Percentiles rank a stretch among this genome's conserved stretches.
phyloP scores from a whole-genome alignment of 2,113 vertebrate genomes.

The Cynopterus brachyotis region DNA sequence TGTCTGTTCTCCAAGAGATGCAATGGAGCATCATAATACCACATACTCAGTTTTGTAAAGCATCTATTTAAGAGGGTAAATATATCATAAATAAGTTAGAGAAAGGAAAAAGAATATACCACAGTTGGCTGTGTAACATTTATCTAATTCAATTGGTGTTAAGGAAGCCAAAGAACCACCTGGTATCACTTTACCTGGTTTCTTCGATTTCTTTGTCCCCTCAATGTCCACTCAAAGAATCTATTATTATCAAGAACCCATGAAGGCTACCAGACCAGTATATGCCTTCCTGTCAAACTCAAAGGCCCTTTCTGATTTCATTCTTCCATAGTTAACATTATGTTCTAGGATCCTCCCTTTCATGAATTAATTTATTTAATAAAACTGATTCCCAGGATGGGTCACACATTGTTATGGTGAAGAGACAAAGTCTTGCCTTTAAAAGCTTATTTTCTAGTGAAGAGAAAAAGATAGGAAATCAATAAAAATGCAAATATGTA shows the following conservation, averaged over 20 bases:
- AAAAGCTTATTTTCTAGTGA: neutral
- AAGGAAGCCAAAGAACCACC: neutral
- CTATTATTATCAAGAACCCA: neutral
- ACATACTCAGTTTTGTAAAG: neutral
- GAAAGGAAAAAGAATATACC: neutral
- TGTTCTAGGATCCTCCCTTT: neutral
- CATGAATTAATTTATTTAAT: neutral
- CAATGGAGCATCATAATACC: neutral
- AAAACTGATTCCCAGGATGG: neutral
- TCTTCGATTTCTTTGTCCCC: neutral
- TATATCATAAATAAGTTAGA: neutral
- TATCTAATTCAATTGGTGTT: neutral
- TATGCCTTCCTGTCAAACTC: neutral
- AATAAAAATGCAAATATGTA: neutral
- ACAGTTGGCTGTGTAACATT: neutral
- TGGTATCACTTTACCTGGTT: neutral
- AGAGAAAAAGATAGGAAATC: neutral
- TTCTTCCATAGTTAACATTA: neutral
- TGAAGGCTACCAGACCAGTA: neutral
- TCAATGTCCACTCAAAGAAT: neutral
- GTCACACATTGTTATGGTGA: neutral
- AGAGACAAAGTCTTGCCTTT: neutral
- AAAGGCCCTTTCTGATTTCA: neutral
- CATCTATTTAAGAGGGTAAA: constrained; percentile 50
- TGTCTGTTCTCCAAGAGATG: constrained; percentile 6